These are phyloP conservation scores for Chionis minor DNA, from an alignment of 2,113 vertebrate species.

Conservation along the genomic window DNA sequence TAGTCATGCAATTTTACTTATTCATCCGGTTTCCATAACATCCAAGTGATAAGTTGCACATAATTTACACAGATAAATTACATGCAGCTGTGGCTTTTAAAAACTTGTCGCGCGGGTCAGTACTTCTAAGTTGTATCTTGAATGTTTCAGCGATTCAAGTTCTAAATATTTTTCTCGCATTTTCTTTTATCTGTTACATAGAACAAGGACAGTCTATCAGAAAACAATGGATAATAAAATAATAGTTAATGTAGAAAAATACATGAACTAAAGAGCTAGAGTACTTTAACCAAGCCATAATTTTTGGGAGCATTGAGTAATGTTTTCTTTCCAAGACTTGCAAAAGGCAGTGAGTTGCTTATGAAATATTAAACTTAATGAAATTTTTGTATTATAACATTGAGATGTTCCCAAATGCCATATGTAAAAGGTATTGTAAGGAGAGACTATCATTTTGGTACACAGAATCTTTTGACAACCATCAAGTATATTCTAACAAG, in stretches of 20 bases:
- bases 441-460: background rate
- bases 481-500: background rate
- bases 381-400: background rate
- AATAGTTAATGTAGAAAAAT: background rate
- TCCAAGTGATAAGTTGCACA: background rate
- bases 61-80: conserved; percentile 26
- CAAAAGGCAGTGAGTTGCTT: background rate
- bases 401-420: background rate
- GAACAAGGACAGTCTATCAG: background rate
- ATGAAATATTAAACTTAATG: background rate
- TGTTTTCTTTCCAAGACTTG: background rate
- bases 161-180: background rate
- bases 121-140: background rate
- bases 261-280: background rate
- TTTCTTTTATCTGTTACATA: background rate
- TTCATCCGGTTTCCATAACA: conserved; percentile 19
- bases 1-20: conserved; percentile 9
- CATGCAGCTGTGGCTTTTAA: background rate
- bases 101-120: background rate
- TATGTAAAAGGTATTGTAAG: background rate
- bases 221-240: background rate
- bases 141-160: background rate
- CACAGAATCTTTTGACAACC: background rate
- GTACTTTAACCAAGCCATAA: background rate
- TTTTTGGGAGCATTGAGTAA: background rate